A percentile compares a stretch with the other conserved stretches of the same genome.
These are phyloP conservation scores for Riptortus pedestris DNA, from an alignment of 1,140 invertebrate species.

Conservation along the genomic window DNA sequence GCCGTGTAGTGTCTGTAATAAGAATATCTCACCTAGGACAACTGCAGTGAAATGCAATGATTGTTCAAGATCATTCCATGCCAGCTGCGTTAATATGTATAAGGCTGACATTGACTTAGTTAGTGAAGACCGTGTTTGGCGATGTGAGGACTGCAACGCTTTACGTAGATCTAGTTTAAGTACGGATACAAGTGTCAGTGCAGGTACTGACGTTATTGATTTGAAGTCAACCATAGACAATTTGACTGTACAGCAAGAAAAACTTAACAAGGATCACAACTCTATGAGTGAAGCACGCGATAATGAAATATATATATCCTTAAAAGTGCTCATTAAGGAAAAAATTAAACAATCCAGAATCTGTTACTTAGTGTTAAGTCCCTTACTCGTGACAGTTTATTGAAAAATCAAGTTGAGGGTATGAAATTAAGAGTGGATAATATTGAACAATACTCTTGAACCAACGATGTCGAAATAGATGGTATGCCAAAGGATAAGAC, in stretches of 20 bases:
- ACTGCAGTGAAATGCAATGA: neutral
- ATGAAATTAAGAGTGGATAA: neutral
- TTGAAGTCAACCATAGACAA: too few relatives aligned
- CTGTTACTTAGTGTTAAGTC: neutral
- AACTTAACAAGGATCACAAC: too few relatives aligned
- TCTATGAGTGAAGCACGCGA: too few relatives aligned
- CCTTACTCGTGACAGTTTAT: neutral
- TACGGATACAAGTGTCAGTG: too few relatives aligned
- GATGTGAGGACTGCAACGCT: too few relatives aligned
- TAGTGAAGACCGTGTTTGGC: too few relatives aligned
- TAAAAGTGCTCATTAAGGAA: neutral
- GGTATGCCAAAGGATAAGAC: neutral
- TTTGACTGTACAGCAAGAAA: too few relatives aligned
- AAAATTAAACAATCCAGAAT: neutral
- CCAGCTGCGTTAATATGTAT: neutral
- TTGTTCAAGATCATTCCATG: neutral
- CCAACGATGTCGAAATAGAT: neutral
- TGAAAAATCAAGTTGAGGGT: neutral
- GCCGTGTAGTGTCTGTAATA: neutral
- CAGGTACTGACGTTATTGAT: too few relatives aligned
- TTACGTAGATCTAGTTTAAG: too few relatives aligned
- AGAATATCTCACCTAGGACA: neutral
- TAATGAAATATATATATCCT: neutral
- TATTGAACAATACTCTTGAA: neutral
- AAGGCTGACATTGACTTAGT: too few relatives aligned